These are phyloP conservation scores for Mormyrus hasselquistii DNA, from an alignment of 2,797 vertebrate species.

Conservation along the genomic window DNA sequence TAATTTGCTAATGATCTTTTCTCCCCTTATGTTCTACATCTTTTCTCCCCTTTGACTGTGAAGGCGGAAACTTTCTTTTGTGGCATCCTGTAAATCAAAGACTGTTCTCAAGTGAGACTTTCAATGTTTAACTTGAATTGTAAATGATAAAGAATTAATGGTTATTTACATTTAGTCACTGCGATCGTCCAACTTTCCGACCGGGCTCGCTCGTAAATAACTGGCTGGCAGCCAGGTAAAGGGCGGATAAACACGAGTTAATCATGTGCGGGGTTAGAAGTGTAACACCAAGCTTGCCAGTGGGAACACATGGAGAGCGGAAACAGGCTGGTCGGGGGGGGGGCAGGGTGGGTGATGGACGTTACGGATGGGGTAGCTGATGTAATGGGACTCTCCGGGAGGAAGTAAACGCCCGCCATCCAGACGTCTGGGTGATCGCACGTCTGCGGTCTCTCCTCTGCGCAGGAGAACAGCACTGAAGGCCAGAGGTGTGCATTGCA, in stretches of 20 bases:
- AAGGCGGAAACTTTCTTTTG: background rate
- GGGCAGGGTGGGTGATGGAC: slow-evolving; percentile 33
- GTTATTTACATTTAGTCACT: background rate
- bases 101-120: background rate
- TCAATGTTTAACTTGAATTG: background rate
- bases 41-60: background rate
- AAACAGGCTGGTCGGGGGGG: slow-evolving; percentile 22
- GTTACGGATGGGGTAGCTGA: slow-evolving; percentile 27
- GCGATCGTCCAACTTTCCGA: background rate
- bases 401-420: slow-evolving; percentile 32
- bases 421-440: slow-evolving; percentile 49
- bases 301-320: background rate
- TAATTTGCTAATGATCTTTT: background rate
- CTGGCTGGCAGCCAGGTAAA: background rate
- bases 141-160: background rate
- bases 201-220: background rate
- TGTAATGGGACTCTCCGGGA: slow-evolving; percentile 37
- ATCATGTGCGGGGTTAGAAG: background rate
- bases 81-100: background rate
- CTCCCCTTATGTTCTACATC: background rate
- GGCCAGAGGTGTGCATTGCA: background rate
- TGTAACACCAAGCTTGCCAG: background rate
- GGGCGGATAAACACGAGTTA: background rate
- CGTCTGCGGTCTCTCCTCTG: slow-evolving; percentile 40
- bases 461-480: slow-evolving; percentile 10